Percentiles rank a stretch among this genome's conserved stretches.
Evolutionary conservation across 1,140 invertebrate genomes (phyloP).

Genomic region (Heliconius congener): DNA sequence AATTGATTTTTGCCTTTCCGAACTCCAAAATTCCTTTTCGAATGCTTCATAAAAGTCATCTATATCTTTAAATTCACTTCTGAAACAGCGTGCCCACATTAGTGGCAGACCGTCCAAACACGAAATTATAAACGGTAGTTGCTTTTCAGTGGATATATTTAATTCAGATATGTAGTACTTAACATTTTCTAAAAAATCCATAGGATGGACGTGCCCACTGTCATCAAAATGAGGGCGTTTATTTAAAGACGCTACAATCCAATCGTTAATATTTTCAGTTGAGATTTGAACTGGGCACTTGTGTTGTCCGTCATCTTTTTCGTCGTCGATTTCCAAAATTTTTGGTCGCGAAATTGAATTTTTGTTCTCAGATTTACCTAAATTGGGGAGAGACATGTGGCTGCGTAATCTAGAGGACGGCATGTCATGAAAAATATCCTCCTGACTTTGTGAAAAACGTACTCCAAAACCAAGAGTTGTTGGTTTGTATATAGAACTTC

Average conservation of each 20-base stretch:
- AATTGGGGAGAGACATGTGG: conserved; percentile 74
- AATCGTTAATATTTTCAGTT: conserved; percentile 62
- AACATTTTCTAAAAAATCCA: conserved; percentile 73
- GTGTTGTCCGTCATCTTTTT: conserved; percentile 50
- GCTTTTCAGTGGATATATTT: conserved; percentile 62
- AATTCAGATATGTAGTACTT: conserved; percentile 73
- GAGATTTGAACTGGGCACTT: conserved; percentile 50
- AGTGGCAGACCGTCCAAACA: conserved; percentile 71
- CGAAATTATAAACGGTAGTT: conserved; percentile 68
- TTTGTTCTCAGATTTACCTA: conserved; percentile 69
- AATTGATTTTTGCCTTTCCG: conserved; percentile 69
- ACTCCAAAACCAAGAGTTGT: conserved; percentile 71
- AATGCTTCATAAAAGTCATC: conserved; percentile 66
- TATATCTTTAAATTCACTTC: conserved; percentile 63
- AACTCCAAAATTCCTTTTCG: conserved; percentile 73
- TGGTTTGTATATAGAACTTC: conserved; percentile 67
- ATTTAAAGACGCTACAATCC: conserved; percentile 63
- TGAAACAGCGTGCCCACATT: conserved; percentile 76
- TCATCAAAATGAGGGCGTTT: conserved; percentile 74
- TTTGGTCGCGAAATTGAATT: conserved; percentile 50
- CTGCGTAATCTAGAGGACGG: conserved; percentile 70
- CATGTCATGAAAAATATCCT: conserved; percentile 68
- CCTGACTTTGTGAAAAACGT: conserved; percentile 72
- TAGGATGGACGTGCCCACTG: conserved; percentile 67
- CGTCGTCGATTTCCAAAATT: conserved; percentile 70